Evolutionary conservation across 2,888 invertebrate species (phyloP).

Genomic region (Actias luna): DNA sequence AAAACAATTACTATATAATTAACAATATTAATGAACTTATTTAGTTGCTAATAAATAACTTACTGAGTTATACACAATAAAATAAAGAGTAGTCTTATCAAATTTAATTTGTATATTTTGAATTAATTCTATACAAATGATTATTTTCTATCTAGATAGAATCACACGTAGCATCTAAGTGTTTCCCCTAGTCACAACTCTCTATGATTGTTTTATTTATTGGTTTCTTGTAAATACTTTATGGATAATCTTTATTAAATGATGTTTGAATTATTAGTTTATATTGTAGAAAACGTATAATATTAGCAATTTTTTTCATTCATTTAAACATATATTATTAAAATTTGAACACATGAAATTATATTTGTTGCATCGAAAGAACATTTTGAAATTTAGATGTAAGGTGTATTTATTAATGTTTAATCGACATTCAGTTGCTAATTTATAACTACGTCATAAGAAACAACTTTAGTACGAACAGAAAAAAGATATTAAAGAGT

Average conservation of each 20-base stretch:
- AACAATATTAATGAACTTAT: background rate
- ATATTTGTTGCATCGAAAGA: conserved; percentile 43
- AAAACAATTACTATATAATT: background rate
- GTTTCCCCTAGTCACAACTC: background rate
- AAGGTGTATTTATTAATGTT: conserved; percentile 41
- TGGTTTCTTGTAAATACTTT: background rate
- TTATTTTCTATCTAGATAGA: background rate
- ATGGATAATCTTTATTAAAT: background rate
- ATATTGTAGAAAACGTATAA: background rate
- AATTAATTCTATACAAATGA: background rate
- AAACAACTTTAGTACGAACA: background rate
- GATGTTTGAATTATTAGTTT: background rate
- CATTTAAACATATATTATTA: too few relatives aligned
- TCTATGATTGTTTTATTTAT: background rate
- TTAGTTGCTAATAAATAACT: background rate
- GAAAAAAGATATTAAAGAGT: background rate
- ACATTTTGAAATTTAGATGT: conserved; percentile 51
- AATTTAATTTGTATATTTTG: background rate
- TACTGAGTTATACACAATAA: background rate
- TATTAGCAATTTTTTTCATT: background rate
- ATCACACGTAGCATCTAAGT: background rate
- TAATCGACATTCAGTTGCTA: conserved; percentile 38
- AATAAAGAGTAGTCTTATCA: background rate
- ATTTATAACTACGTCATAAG: too few relatives aligned
- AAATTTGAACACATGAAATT: too few relatives aligned